Percentiles rank a stretch among this genome's conserved stretches.
phyloP scores from a whole-genome alignment of 1,140 invertebrate species.

The Listronotus bonariensis region DNA sequence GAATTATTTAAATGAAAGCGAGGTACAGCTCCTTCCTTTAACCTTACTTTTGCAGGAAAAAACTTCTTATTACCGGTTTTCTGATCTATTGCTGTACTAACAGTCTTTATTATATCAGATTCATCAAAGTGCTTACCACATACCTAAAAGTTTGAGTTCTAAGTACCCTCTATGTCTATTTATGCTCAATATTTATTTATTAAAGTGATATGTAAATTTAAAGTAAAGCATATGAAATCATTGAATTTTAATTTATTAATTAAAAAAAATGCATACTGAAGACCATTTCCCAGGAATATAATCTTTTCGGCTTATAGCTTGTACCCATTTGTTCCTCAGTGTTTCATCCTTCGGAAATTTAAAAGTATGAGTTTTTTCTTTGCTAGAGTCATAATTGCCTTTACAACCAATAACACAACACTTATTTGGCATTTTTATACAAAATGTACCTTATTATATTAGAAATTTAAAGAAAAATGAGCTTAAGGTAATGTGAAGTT shows the following conservation, averaged over 20 bases:
- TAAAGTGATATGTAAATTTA: no score
- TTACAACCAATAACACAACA: slow-evolving; percentile 16
- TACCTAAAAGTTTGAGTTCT: background rate
- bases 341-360: slow-evolving; percentile 8
- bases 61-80: background rate
- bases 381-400: slow-evolving; percentile 4
- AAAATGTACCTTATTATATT: no score
- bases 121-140: slow-evolving; percentile 6
- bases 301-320: slow-evolving; percentile 7
- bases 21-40: slow-evolving; percentile 6
- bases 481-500: no score
- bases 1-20: background rate
- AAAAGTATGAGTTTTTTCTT: slow-evolving; percentile 11
- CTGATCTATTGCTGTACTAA: background rate
- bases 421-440: background rate
- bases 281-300: slow-evolving; percentile 8
- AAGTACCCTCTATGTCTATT: background rate
- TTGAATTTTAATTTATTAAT: background rate
- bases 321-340: slow-evolving; percentile 4
- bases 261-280: background rate
- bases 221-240: background rate
- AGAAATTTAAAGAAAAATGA: no score
- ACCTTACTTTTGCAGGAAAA: slow-evolving; percentile 4
- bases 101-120: background rate
- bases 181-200: no score